These are phyloP conservation scores for Pardosa pseudoannulata DNA, from an alignment of 2,888 invertebrate genomes.

Conservation along the genomic window DNA sequence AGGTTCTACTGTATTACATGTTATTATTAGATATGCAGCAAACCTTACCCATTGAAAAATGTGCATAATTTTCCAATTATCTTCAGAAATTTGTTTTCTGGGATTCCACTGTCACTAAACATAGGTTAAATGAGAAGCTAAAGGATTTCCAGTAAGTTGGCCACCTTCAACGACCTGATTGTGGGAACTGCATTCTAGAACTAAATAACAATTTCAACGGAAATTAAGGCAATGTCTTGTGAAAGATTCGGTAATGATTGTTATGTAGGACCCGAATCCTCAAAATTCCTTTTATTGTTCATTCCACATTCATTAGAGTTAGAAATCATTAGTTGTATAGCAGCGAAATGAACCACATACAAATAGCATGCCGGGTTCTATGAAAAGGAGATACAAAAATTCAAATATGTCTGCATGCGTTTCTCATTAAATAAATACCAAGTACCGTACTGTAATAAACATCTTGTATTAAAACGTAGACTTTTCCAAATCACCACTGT, in stretches of 20 bases:
- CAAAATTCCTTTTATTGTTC: background rate
- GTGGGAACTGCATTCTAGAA: background rate
- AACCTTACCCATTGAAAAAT: too few relatives aligned
- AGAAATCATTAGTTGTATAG: background rate
- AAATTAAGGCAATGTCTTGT: conserved; percentile 12
- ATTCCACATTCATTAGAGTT: background rate
- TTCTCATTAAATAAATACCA: background rate
- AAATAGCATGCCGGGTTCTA: background rate
- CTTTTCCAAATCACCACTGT: background rate
- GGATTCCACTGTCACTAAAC: too few relatives aligned
- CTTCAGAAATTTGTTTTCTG: too few relatives aligned
- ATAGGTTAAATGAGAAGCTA: too few relatives aligned
- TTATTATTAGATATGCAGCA: too few relatives aligned
- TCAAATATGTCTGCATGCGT: background rate
- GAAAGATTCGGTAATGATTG: conserved; percentile 4
- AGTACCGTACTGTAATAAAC: background rate
- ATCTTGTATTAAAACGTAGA: background rate
- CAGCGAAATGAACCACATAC: background rate
- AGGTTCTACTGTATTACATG: too few relatives aligned
- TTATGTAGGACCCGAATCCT: conserved; percentile 7
- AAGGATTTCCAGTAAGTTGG: too few relatives aligned
- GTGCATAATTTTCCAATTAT: too few relatives aligned
- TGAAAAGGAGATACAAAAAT: background rate
- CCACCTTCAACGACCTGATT: background rate
- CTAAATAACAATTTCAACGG: background rate